Conservation (phyloP, 2,797 vertebrate genomes). For the Euthynnus affinis region DNA sequence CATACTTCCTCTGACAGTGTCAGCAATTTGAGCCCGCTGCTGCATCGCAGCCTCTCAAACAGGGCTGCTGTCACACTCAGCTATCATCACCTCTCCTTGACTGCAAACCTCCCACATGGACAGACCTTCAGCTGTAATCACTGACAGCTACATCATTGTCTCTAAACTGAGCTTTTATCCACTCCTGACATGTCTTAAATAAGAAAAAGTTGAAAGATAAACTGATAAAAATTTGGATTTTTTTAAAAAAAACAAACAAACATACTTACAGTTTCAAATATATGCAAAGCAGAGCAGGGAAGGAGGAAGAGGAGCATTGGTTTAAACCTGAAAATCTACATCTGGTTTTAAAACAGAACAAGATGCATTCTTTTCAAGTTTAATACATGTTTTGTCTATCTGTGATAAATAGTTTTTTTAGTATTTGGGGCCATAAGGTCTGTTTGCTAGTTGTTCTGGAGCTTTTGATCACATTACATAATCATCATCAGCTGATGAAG, state of each 20-base stretch:
- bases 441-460: too few species aligned
- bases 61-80: conserved; percentile 27
- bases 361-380: too few species aligned
- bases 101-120: conserved; percentile 60
- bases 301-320: too few species aligned
- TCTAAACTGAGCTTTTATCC: background rate
- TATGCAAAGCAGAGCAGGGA: background rate
- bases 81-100: conserved; percentile 44
- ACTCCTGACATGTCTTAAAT: background rate
- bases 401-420: too few species aligned
- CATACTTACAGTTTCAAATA: background rate
- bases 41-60: background rate
- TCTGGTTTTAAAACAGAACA: too few species aligned
- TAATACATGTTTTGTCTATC: too few species aligned
- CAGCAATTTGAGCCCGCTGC: background rate
- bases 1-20: conserved; percentile 8
- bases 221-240: too few species aligned
- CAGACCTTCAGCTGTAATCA: conserved; percentile 27
- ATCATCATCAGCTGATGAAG: too few species aligned
- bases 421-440: too few species aligned
- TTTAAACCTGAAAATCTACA: too few species aligned
- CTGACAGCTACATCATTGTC: background rate
- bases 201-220: too few species aligned
- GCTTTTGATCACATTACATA: too few species aligned
- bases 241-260: background rate